These are phyloP conservation scores for Colossoma macropomum DNA, from an alignment of 2,113 vertebrate species.

Conservation along the genomic window DNA sequence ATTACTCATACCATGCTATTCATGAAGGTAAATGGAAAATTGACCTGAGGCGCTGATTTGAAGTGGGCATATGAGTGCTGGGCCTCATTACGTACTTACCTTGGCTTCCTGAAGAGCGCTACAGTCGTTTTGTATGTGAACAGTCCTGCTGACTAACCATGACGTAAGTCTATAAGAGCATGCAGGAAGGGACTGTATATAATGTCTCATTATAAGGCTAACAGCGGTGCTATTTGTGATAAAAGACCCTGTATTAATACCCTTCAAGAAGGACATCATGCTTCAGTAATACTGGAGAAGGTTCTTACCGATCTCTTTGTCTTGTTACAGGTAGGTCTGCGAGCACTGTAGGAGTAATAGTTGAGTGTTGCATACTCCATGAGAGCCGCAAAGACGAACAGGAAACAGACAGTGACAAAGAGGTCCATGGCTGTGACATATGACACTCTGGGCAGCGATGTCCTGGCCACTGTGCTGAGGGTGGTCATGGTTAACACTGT, in stretches of 20 bases:
- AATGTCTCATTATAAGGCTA: not conserved
- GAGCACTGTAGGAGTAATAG: conserved; percentile 87
- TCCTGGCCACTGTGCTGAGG: conserved; percentile 92
- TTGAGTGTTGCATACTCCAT: conserved; percentile 97
- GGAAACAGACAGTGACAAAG: conserved; percentile 96
- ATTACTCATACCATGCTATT: conserved; percentile 8
- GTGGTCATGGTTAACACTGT: conserved; percentile 98
- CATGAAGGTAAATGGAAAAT: conserved; percentile 24
- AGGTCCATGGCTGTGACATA: conserved; percentile 97
- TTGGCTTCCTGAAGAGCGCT: not conserved
- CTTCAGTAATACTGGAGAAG: not conserved
- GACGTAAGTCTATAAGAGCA: not conserved
- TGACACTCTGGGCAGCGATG: conserved; percentile 92
- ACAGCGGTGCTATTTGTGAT: not conserved
- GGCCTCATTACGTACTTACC: conserved; percentile 23
- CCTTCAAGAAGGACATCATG: not conserved
- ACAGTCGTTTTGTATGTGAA: not conserved
- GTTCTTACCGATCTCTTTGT: conserved; percentile 84
- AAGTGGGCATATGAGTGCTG: conserved; percentile 24
- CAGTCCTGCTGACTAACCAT: conserved; percentile 8
- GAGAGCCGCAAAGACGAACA: conserved; percentile 95
- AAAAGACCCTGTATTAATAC: not conserved
- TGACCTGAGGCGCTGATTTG: conserved; percentile 7
- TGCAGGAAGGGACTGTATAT: not conserved
- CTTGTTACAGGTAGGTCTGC: conserved; percentile 78